Conservation (phyloP, 2,888 invertebrate species). For the Nycteola revayana region DNA sequence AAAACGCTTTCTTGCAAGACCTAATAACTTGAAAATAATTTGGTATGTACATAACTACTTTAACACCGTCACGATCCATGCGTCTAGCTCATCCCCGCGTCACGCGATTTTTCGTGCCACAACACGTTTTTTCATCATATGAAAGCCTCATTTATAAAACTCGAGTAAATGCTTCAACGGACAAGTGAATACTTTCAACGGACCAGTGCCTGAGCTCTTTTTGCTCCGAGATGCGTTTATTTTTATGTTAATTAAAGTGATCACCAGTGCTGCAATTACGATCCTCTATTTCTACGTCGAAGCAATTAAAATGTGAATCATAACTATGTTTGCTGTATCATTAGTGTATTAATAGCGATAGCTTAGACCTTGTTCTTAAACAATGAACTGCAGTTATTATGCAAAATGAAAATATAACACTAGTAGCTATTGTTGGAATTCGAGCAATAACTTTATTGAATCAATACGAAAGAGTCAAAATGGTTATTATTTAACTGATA, state of each 20-base stretch:
- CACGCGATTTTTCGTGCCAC: slow-evolving; percentile 72
- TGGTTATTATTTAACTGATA: no score
- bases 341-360: no score
- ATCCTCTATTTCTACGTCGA: slow-evolving; percentile 26
- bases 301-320: slow-evolving; percentile 25
- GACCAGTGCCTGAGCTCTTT: slow-evolving; percentile 63
- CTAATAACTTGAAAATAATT: slow-evolving; percentile 26
- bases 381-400: no score
- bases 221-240: slow-evolving; percentile 50
- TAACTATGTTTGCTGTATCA: no score
- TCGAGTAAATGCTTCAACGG: slow-evolving; percentile 53
- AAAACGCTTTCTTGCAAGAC: slow-evolving; percentile 25
- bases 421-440: no score
- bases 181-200: slow-evolving; percentile 65
- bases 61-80: slow-evolving; percentile 42
- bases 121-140: slow-evolving; percentile 65
- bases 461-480: no score
- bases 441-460: no score
- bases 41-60: slow-evolving; percentile 1
- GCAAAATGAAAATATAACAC: no score
- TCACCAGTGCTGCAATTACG: slow-evolving; percentile 20
- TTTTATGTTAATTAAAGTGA: slow-evolving; percentile 43
- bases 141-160: slow-evolving; percentile 70
- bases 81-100: slow-evolving; percentile 46
- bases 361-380: no score